Evolutionary conservation across 2,797 vertebrate species (phyloP).

Genomic region (Orientallactaga sibirica): DNA sequence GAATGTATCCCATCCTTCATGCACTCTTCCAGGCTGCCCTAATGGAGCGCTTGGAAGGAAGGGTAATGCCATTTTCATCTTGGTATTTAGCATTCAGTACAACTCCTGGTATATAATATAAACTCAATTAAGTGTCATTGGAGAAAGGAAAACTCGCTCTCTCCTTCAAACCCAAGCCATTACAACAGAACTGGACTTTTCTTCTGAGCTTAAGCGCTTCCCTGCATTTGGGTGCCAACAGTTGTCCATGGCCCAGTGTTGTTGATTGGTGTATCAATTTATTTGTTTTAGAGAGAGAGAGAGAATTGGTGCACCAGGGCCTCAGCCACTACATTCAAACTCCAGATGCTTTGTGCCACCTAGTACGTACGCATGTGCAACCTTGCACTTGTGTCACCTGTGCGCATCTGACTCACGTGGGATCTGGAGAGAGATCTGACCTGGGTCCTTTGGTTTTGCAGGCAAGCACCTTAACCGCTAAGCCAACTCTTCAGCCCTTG

Average conservation of each 20-base stretch:
- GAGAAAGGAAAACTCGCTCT: not conserved
- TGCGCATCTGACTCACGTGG: too few species aligned
- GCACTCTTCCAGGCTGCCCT: not conserved
- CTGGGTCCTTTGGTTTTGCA: too few species aligned
- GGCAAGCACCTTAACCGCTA: too few species aligned
- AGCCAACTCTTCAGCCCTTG: too few species aligned
- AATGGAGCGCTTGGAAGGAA: not conserved
- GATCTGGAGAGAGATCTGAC: too few species aligned
- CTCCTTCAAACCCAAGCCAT: not conserved
- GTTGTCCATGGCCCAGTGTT: not conserved
- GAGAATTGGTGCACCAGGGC: too few species aligned
- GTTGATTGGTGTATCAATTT: not conserved
- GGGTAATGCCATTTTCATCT: not conserved
- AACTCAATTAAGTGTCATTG: not conserved
- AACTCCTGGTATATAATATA: not conserved
- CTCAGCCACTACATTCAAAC: too few species aligned
- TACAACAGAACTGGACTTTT: not conserved
- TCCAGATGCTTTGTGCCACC: too few species aligned
- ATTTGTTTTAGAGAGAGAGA: not conserved
- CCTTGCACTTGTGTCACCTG: too few species aligned
- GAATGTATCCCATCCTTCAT: accelerated
- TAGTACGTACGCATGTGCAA: too few species aligned
- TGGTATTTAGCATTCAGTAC: not conserved
- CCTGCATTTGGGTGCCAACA: not conserved
- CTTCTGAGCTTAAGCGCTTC: not conserved